A percentile compares a stretch with the other conserved stretches of the same genome.
Conservation (phyloP, 1,140 invertebrate species). For the Bilobella aurantiaca region DNA sequence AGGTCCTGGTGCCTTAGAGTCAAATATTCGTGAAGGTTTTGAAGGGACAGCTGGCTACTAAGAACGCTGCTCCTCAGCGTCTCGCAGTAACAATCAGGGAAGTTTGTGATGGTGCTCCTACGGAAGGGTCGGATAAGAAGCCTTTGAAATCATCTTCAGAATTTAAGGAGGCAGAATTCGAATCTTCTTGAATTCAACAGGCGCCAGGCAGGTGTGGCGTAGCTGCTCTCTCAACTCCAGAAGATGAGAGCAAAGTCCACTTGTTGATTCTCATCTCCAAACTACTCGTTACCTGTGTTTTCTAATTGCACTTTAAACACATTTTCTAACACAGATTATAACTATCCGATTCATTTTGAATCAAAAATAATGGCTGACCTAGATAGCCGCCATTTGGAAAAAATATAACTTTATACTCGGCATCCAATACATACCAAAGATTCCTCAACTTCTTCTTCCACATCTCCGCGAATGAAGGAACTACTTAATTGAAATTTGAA, state of each 20-base stretch:
- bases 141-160: too few relatives aligned
- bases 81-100: too few relatives aligned
- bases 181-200: background rate
- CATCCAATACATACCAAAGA: too few relatives aligned
- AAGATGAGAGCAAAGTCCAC: background rate
- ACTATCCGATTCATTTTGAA: background rate
- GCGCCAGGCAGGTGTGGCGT: conserved; percentile 3
- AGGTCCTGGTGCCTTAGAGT: background rate
- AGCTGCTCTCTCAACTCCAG: background rate
- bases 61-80: too few relatives aligned
- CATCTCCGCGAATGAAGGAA: too few relatives aligned
- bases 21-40: background rate
- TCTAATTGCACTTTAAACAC: background rate
- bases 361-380: too few relatives aligned
- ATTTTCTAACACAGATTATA: background rate
- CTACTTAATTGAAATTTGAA: too few relatives aligned
- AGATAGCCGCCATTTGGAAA: too few relatives aligned
- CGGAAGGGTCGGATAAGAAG: background rate
- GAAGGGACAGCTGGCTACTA: too few relatives aligned
- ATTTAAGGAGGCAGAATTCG: background rate
- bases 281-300: background rate
- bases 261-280: background rate
- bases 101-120: too few relatives aligned
- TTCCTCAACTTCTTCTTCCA: too few relatives aligned
- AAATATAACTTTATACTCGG: too few relatives aligned